phyloP scores from a whole-genome alignment of 2,113 vertebrate genomes.

The Trachemys scripta region DNA sequence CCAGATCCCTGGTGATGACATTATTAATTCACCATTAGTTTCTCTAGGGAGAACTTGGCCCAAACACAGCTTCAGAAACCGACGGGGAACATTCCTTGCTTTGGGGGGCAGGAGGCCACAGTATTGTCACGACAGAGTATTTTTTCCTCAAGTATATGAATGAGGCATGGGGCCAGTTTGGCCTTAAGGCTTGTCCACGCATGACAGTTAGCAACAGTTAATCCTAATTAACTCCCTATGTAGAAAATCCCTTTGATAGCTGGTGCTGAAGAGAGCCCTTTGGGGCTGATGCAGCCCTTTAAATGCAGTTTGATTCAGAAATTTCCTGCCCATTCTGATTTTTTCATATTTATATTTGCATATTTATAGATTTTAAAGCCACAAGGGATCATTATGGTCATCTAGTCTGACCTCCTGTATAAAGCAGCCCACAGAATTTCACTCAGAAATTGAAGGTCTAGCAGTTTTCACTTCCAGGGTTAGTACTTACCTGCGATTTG shows the following conservation, averaged over 20 bases:
- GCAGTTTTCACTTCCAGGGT: neutral
- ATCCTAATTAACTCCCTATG: neutral
- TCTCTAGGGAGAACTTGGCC: too few species aligned
- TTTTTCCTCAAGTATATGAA: too few species aligned
- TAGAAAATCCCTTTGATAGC: neutral
- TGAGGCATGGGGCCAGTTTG: too few species aligned
- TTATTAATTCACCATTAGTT: too few species aligned
- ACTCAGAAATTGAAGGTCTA: neutral
- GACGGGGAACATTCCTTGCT: too few species aligned
- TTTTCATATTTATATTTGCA: neutral
- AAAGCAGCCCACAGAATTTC: neutral
- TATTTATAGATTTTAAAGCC: constrained; percentile 14
- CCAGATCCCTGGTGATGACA: too few species aligned
- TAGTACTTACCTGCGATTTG: neutral
- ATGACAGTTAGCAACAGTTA: neutral
- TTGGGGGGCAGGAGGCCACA: too few species aligned
- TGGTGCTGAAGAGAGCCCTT: too few species aligned
- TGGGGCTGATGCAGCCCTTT: neutral
- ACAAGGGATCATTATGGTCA: neutral
- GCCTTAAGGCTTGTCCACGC: too few species aligned
- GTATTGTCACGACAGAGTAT: too few species aligned
- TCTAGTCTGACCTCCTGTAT: neutral
- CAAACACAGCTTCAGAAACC: too few species aligned
- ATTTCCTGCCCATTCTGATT: neutral
- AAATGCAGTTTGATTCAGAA: neutral